Conservation (phyloP, 1,140 invertebrate genomes). For the Panagrolaimus sp. region DNA sequence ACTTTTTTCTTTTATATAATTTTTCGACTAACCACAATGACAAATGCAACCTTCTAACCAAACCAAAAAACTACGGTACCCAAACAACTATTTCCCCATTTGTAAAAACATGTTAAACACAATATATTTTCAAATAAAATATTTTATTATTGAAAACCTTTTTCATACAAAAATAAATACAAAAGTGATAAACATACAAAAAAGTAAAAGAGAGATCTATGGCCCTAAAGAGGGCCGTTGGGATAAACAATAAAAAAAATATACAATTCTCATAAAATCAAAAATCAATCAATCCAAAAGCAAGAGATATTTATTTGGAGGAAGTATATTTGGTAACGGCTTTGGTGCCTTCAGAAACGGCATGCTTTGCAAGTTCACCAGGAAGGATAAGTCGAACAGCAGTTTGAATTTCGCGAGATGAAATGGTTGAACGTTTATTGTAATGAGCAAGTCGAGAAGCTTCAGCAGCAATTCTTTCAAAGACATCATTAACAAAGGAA, state of each 20-base stretch:
- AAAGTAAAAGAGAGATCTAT: conserved; percentile 2
- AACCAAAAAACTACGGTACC: too few relatives aligned
- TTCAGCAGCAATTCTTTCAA: conserved; percentile 61
- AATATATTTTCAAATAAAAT: too few relatives aligned
- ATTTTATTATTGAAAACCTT: too few relatives aligned
- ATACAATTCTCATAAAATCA: too few relatives aligned
- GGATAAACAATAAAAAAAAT: background rate
- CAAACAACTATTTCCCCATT: too few relatives aligned
- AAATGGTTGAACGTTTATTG: conserved; percentile 62
- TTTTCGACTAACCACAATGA: too few relatives aligned
- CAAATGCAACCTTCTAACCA: too few relatives aligned
- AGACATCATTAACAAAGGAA: conserved; percentile 63
- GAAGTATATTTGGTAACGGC: conserved; percentile 66
- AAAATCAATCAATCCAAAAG: background rate
- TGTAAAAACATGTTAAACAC: too few relatives aligned
- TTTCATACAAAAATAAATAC: too few relatives aligned
- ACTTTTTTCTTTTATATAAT: too few relatives aligned
- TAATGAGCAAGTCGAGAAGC: conserved; percentile 60
- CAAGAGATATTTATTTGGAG: conserved; percentile 59
- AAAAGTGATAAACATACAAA: background rate
- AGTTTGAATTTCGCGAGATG: conserved; percentile 67
- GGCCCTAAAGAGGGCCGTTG: conserved; percentile 15
- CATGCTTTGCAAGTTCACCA: conserved; percentile 67
- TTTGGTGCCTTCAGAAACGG: conserved; percentile 66
- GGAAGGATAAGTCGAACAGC: conserved; percentile 66